Percentiles rank a stretch among this genome's conserved stretches.
These are phyloP conservation scores for Lepidocolaptes lacrymiger DNA, from an alignment of 2,797 vertebrate species.

Conservation along the genomic window DNA sequence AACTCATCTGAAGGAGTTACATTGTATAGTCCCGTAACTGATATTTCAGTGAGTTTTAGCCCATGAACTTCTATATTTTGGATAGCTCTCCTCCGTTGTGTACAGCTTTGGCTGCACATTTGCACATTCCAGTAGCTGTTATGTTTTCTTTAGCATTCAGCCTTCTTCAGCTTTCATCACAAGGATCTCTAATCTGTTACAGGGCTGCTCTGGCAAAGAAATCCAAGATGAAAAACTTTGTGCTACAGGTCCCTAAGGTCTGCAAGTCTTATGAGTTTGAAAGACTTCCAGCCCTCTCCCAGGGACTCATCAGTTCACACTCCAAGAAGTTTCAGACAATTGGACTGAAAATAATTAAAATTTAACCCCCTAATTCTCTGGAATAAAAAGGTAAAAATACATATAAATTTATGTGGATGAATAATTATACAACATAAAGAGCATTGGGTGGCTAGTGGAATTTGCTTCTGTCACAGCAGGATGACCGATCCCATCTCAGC, in stretches of 20 bases:
- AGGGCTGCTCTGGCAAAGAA: constrained; percentile 46
- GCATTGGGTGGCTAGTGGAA: background rate
- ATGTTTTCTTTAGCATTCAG: constrained; percentile 17
- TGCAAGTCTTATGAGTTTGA: constrained; percentile 7
- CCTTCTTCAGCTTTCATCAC: constrained; percentile 44
- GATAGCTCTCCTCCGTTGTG: accelerated
- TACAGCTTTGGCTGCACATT: background rate
- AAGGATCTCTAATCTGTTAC: background rate
- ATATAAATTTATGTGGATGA: background rate
- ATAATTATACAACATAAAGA: background rate
- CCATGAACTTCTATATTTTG: background rate
- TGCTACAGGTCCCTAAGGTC: constrained; percentile 7
- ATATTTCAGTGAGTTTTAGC: background rate
- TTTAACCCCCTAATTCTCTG: background rate
- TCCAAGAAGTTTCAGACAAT: constrained; percentile 2
- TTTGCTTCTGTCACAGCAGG: background rate
- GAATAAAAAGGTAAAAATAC: background rate
- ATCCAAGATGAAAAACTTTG: background rate
- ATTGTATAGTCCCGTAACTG: background rate
- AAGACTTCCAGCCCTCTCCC: constrained; percentile 6
- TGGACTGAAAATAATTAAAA: background rate
- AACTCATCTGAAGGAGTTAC: background rate
- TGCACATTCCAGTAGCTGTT: constrained; percentile 16
- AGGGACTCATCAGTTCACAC: background rate
- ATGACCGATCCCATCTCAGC: background rate